phyloP scores from a whole-genome alignment of 2,797 vertebrate species.

The Gambelia wislizenii region DNA sequence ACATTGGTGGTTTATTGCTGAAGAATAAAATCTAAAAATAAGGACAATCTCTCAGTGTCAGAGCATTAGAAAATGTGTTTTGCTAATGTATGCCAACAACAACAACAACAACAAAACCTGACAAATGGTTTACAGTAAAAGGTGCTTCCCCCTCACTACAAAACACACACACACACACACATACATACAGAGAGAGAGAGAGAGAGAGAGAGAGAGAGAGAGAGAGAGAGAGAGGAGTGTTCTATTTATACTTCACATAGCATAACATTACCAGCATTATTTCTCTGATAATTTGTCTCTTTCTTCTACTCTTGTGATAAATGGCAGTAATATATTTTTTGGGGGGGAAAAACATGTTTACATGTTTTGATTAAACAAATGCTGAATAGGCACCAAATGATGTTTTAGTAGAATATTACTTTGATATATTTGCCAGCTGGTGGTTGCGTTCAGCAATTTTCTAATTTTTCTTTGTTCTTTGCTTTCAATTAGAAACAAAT shows the following conservation, averaged over 20 bases:
- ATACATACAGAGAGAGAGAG: too few relatives aligned
- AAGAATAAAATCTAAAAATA: constrained; percentile 59
- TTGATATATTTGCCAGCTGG: constrained; percentile 38
- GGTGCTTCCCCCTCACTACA: background rate
- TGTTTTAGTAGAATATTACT: constrained; percentile 23
- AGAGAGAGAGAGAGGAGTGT: background rate
- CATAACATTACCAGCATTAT: background rate
- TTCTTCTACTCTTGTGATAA: constrained; percentile 34
- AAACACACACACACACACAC: background rate
- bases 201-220: too few relatives aligned
- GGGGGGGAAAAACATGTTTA: constrained; percentile 31
- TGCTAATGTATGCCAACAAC: constrained; percentile 47
- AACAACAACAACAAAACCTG: too few relatives aligned
- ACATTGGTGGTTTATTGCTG: constrained; percentile 42
- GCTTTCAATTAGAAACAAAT: constrained; percentile 8
- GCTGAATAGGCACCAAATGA: constrained; percentile 10
- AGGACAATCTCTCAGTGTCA: constrained; percentile 50
- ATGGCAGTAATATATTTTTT: background rate
- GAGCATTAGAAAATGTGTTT: constrained; percentile 59
- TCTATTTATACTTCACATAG: constrained; percentile 29
- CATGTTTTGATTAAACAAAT: constrained; percentile 29
- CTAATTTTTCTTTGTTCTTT: constrained; percentile 22
- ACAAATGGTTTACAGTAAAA: constrained; percentile 42
- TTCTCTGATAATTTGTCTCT: constrained; percentile 38
- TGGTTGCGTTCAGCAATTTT: background rate